A percentile compares a stretch with the other conserved stretches of the same genome.
Conservation (phyloP, 2,888 invertebrate genomes). For the Chymomyza caudatula region DNA sequence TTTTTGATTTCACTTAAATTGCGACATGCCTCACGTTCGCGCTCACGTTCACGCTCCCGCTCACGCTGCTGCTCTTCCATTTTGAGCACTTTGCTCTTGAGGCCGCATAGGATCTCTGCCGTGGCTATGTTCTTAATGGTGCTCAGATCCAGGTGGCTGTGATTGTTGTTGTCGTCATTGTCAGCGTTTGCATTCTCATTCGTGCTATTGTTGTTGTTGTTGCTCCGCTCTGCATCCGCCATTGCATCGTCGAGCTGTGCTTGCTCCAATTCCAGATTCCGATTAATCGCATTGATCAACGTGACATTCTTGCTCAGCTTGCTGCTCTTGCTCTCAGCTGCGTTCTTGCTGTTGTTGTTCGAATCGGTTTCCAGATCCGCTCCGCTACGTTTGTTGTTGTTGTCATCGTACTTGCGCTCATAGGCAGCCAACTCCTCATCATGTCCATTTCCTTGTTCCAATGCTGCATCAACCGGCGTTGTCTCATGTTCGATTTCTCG, state of each 20-base stretch:
- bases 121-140: constrained; percentile 75
- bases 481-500: constrained; percentile 46
- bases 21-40: constrained; percentile 57
- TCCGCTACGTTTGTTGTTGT: constrained; percentile 59
- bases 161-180: constrained; percentile 62
- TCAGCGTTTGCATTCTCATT: constrained; percentile 30
- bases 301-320: constrained; percentile 50
- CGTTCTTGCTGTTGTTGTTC: constrained; percentile 62
- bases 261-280: constrained; percentile 28
- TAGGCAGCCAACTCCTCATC: constrained; percentile 55
- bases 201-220: constrained; percentile 15
- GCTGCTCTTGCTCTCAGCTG: constrained; percentile 25
- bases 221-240: constrained; percentile 33
- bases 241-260: constrained; percentile 5
- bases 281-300: constrained; percentile 52
- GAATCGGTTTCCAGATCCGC: constrained; percentile 60
- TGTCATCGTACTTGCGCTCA: constrained; percentile 65
- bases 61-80: constrained; percentile 69
- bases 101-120: constrained; percentile 72
- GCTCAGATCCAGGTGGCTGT: constrained; percentile 66
- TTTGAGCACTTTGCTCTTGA: constrained; percentile 74
- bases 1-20: constrained; percentile 71
- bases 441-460: constrained; percentile 35
- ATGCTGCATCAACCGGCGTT: not conserved
- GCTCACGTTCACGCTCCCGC: constrained; percentile 50